phyloP scores from a whole-genome alignment of 1,140 invertebrate genomes.

The Whitmania pigra region DNA sequence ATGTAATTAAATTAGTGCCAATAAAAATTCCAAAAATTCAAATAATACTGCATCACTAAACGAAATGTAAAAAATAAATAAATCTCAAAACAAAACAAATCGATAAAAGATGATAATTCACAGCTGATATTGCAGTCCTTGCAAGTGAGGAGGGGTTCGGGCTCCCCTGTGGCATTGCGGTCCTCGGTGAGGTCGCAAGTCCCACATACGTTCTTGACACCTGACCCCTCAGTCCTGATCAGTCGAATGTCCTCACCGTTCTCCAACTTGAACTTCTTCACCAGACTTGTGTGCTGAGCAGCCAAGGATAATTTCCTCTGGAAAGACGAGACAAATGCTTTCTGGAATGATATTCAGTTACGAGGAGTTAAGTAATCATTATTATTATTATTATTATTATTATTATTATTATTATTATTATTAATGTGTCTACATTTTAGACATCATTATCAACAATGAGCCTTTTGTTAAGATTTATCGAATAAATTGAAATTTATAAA shows the following conservation, averaged over 20 bases:
- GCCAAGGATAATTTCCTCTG: no score
- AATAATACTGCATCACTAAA: background rate
- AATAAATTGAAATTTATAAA: no score
- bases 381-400: no score
- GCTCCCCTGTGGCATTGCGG: slow-evolving; percentile 46
- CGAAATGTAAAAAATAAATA: background rate
- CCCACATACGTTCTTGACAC: slow-evolving; percentile 32
- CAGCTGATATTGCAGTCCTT: slow-evolving; percentile 66
- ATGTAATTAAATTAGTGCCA: background rate
- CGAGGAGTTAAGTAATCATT: no score
- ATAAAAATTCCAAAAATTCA: background rate
- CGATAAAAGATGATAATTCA: slow-evolving; percentile 33
- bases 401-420: no score
- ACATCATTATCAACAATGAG: no score
- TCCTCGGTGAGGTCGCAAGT: slow-evolving; percentile 37
- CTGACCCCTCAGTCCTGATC: background rate
- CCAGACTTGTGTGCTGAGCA: background rate
- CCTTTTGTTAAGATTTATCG: no score
- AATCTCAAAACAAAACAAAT: background rate
- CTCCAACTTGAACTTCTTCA: slow-evolving; percentile 10
- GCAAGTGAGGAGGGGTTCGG: slow-evolving; percentile 59
- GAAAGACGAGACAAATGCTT: no score
- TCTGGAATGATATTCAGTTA: no score
- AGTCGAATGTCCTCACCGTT: background rate
- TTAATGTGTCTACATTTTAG: no score